Conservation (phyloP, 2,113 vertebrate genomes). For the Peromyscus leucopus region DNA sequence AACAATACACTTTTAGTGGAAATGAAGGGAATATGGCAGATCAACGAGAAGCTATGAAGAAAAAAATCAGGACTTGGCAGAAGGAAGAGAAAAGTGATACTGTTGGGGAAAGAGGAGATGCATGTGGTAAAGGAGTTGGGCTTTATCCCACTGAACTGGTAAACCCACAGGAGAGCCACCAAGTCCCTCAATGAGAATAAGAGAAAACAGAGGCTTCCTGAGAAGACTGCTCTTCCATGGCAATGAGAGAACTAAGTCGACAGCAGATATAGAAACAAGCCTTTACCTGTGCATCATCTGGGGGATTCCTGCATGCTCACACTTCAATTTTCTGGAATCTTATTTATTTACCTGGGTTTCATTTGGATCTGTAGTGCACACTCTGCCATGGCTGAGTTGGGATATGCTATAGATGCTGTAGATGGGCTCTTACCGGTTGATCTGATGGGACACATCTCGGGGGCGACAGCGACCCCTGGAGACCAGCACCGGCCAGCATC, state of each 20-base stretch:
- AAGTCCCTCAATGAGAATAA: not conserved
- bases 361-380: not conserved
- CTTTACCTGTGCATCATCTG: not conserved
- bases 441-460: constrained; percentile 96
- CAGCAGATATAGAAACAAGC: not conserved
- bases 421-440: constrained; percentile 90
- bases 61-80: not conserved
- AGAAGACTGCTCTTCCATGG: not conserved
- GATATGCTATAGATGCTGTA: fast-evolving
- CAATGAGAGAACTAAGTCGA: not conserved
- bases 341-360: not conserved
- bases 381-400: not conserved
- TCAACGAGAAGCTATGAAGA: not conserved
- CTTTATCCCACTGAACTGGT: not conserved
- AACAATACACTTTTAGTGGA: not conserved
- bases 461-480: constrained; percentile 84
- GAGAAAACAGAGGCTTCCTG: not conserved
- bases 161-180: not conserved
- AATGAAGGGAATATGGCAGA: not conserved
- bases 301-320: not conserved
- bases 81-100: not conserved
- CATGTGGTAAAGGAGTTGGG: not conserved
- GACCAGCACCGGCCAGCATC: constrained; percentile 96
- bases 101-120: not conserved
- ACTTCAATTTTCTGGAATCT: not conserved